Base-by-base conservation (phyloP, 2,888 invertebrate genomes). In the Lepidocyrtoides sp. region DNA sequence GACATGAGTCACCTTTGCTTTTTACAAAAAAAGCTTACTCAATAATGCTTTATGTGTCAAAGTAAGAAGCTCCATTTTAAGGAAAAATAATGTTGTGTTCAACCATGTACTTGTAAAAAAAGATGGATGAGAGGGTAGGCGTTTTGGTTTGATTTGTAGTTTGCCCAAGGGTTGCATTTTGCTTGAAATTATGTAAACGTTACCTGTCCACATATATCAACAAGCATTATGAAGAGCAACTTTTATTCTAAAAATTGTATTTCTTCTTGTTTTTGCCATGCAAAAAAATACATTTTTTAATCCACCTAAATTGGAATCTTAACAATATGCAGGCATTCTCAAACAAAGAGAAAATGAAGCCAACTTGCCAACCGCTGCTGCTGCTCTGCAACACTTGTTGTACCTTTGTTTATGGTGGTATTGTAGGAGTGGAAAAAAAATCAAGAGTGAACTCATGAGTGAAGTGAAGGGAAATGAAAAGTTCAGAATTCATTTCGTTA, bases 101-200 rank as follows among this genome's bases (percentile, higher is more conserved):
- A 32, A 79, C 54, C n/a, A n/a, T n/a, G n/a, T n/a, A n/a, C n/a
- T 79, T 44, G 17, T 17, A 54, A 17, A 54, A 79, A n/a, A n/a
- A n/a, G 32, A 77, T 48, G 77, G 77, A 77, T 77, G 26, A 77
- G 41, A 48, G 17, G 81, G 89, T 82, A 89, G 89, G 89, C 89
- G 89, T 72, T 69, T 69, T 54, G 17, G 83, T 83, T 89, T 89
- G 89, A 89, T 89, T 89, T 89, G 89, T 89, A 20, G 89, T 66
- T 89, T 48, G 89, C 89, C 89, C 14, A 82, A 83, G 89, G 89
- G 75, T 20, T 60, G 66, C 66, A 36, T 77, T 86, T 81, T 48
- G 63, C 17, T 57, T 60, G 23, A 77, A 60, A 75, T 17, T 60
- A 41, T 57, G 51, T 85, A 48, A 57, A 23, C 51, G 36, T 5